These are phyloP conservation scores for Drosophila pseudotalamancana DNA, from an alignment of 2,888 invertebrate genomes.

Conservation along the genomic window DNA sequence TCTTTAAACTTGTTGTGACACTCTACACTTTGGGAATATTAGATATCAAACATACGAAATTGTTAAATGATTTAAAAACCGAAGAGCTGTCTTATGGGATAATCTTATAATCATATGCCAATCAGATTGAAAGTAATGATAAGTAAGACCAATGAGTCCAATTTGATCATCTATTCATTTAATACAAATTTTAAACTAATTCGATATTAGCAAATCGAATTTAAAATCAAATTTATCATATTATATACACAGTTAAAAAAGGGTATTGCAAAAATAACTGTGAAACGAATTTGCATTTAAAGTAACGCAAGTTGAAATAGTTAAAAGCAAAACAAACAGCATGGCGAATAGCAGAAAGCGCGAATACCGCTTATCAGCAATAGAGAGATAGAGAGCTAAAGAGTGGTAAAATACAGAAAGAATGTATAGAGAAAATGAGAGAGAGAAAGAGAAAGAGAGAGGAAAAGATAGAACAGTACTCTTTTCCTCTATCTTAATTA, in stretches of 20 bases:
- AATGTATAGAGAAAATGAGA: not conserved
- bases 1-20: not conserved
- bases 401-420: constrained; percentile 11
- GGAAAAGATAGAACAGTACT: constrained; percentile 1
- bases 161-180: too few relatives aligned
- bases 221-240: not conserved
- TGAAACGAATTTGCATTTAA: constrained; percentile 2
- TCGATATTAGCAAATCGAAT: too few relatives aligned
- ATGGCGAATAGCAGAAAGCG: constrained; percentile 34
- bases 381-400: not conserved
- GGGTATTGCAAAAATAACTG: not conserved
- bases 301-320: constrained; percentile 18
- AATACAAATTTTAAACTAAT: too few relatives aligned
- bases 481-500: constrained; percentile 26
- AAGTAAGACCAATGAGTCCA: too few relatives aligned
- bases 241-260: too few relatives aligned
- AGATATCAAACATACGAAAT: not conserved
- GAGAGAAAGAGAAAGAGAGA: not conserved
- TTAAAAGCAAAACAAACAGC: constrained; percentile 24
- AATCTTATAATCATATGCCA: not conserved
- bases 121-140: not conserved
- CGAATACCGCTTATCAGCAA: constrained; percentile 51
- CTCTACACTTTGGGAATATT: not conserved
- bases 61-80: not conserved
- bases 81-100: too few relatives aligned